phyloP scores from a whole-genome alignment of 2,888 invertebrate species.

The Exephanes ischioxanthus region DNA sequence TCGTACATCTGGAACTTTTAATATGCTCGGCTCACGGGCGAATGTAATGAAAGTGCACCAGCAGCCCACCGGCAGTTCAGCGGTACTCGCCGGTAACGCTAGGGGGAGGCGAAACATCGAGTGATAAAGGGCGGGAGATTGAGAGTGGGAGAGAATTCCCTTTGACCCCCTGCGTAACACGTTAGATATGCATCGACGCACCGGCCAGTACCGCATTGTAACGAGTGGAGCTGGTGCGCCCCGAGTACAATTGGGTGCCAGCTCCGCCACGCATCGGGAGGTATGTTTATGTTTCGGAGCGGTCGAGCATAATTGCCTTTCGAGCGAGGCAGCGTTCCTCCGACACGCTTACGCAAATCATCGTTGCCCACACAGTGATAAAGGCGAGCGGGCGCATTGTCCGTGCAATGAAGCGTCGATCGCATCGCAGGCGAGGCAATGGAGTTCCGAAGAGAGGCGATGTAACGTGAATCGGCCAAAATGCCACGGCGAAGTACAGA shows the following conservation, averaged over 20 bases:
- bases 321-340: not conserved
- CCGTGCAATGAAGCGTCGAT: not conserved
- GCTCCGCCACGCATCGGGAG: conserved; percentile 11
- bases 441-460: not conserved
- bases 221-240: conserved; percentile 12
- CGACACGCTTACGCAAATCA: not conserved
- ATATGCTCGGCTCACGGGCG: conserved; percentile 31
- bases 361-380: not conserved
- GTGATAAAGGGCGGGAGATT: not conserved
- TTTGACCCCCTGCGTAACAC: conserved; percentile 9
- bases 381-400: not conserved
- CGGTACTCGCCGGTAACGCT: conserved; percentile 11
- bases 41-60: conserved; percentile 40
- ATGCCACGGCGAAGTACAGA: not conserved
- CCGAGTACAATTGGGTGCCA: conserved; percentile 24
- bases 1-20: conserved; percentile 48
- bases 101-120: not conserved
- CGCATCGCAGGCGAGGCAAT: not conserved
- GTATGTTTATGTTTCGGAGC: conserved; percentile 23
- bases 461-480: not conserved
- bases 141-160: not conserved
- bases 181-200: conserved; percentile 40
- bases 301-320: conserved; percentile 30
- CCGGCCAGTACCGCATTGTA: conserved; percentile 11
- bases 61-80: conserved; percentile 13